Base-by-base conservation (phyloP, 2,113 vertebrate genomes). In the Gopherus evgoodei region DNA sequence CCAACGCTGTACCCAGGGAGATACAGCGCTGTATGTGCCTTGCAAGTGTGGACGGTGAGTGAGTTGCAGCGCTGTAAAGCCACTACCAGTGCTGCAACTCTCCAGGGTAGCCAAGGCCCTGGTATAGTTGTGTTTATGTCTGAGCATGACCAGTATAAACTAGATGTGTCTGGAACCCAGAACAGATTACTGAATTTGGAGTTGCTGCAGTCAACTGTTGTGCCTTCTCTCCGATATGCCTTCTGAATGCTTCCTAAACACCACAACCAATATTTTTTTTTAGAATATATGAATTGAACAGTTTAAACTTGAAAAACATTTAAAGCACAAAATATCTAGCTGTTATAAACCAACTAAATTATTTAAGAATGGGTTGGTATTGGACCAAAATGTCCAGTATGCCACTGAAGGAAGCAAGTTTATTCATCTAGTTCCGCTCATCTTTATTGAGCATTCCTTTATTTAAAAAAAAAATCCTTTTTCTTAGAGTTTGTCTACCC, bases 301-400 rank as follows among this genome's bases (percentile, higher is more conserved):
- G 49, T 83, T 78, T 93, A 47, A 88, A 88, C 83, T 50, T 85
- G 44, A 72, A 88, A 4, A 91, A 88, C n/a, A 72, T 49, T 84
- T 93, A 88, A 86, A 54, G 82, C 52, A 56, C n/a, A 38, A 86
- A 93, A 78, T 86, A 80, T 81, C 90, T 87, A 76, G 5, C 24
- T 44, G 75, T 87, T 90, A 79, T 94, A 93, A 96, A 81, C 76
- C 81, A 90, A 75, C 96, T 79, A 83, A 29, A 95, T 93, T 94
- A 82, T 95, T 96, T 95, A 92, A 91, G 88, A 89, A 69, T 50
- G 12, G 38, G 57, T 56, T 89, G 87, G n/a, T 69, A 69, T 69
- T 44, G 72, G 38, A 76, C 22, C 3, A 44, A 24, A 54, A n/a
- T 87, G 31, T 92, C 50, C 85, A 78, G 19, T 1, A 0, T 93